Base-by-base conservation (phyloP, 92 coral and sea anemone genomes). In the Epizoanthus rinbou region DNA sequence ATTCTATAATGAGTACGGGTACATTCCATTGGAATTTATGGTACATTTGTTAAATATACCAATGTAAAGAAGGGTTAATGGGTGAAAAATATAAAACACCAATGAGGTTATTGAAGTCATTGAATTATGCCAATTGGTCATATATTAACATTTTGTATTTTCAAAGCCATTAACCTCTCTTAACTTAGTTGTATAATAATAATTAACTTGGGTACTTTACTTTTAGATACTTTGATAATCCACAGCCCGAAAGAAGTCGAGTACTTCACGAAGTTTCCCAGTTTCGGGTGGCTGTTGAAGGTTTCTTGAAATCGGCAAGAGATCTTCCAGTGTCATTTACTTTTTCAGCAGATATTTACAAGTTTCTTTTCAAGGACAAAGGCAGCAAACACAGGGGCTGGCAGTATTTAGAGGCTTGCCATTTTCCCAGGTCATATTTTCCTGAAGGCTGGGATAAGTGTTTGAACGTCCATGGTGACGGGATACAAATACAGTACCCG, bases 401-500 rank as follows among this genome's bases (percentile, higher is more conserved):
- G 31, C 74, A 80, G 60, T 45, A 45, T 64, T 64, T 80, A 10
- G 19, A 68, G 7, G 15, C 60, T 8, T 45, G 41, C 84, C 64
- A 68, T 67, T 80, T 80, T 80, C 84, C 74, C 43, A 10, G 60
- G 50, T 24, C 35, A 21, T 80, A 80, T 80, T 80, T 80, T 35
- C 84, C 74, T 62, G 62, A 80, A 53, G 84, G 74, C 21, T 80
- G 62, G 84, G 84, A 68, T 53, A 80, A 68, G 11, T 64, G 43
- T 35, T 43, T 79, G 33, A 23, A 80, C 41, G 69, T 19, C 41
- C 74, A 80, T 80, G 84, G 84, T 8, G 62, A 80, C 28, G 74
- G 84, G 18, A 2, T 80, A 25, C 83, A 79, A 41, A 3, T 79
- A 15, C 62, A 53, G 59, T 80, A 80, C 57, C 84, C 84, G 18